Conservation (phyloP, 1,140 invertebrate genomes). For the Reticulitermes speratus region DNA sequence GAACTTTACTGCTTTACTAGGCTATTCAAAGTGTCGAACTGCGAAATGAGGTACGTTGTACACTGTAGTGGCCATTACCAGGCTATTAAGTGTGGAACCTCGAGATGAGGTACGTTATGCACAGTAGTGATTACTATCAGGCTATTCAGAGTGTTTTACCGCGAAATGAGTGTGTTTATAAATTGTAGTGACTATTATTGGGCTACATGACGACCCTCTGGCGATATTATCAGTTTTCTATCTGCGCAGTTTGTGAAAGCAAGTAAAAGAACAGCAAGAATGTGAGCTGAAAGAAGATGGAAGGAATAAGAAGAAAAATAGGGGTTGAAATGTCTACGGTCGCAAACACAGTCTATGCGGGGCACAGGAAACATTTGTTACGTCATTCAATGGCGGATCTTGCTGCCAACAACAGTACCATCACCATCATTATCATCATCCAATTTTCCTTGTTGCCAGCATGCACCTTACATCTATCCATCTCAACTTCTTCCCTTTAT, state of each 20-base stretch:
- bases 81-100: too few species aligned
- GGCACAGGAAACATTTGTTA: background rate
- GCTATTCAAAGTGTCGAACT: too few species aligned
- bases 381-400: background rate
- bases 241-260: background rate
- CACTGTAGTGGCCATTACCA: too few species aligned
- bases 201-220: too few species aligned
- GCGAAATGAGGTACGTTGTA: too few species aligned
- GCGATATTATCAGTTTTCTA: too few species aligned
- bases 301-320: background rate
- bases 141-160: too few species aligned
- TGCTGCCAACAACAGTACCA: background rate
- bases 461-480: background rate
- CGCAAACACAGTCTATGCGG: background rate
- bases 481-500: background rate
- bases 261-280: background rate
- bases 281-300: background rate
- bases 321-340: background rate
- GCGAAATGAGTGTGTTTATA: too few species aligned
- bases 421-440: background rate
- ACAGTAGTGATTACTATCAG: too few species aligned
- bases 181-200: too few species aligned
- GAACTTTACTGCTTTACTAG: too few species aligned
- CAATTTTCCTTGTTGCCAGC: conserved; percentile 1
- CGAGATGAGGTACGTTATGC: too few species aligned